A percentile compares a stretch with the other conserved stretches of the same genome.
Conservation (phyloP, 2,797 vertebrate genomes). For the Galaxias olidus region DNA sequence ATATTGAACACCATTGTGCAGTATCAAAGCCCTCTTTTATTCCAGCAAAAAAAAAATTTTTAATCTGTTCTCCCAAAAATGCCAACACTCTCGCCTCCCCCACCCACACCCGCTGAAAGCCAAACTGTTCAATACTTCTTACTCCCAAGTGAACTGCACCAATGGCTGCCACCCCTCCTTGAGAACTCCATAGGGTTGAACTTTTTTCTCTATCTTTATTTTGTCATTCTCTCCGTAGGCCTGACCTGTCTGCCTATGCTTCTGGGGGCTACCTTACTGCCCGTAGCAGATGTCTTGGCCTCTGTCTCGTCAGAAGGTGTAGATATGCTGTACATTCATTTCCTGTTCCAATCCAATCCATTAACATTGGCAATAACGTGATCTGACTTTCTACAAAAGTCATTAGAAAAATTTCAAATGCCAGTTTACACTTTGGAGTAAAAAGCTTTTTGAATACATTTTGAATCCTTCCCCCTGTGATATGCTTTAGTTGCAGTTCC, state of each 20-base stretch:
- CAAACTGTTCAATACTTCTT: constrained; percentile 61
- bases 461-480: constrained; percentile 62
- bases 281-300: constrained; percentile 59
- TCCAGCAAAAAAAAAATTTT: background rate
- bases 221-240: constrained; percentile 53
- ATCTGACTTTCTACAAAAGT: background rate
- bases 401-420: constrained; percentile 29
- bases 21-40: background rate
- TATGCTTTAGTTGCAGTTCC: constrained; percentile 45
- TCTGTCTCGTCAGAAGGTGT: constrained; percentile 51
- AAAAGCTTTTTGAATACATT: constrained; percentile 82
- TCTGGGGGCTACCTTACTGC: constrained; percentile 61
- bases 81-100: background rate
- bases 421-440: constrained; percentile 78
- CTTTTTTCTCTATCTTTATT: constrained; percentile 20
- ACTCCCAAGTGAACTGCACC: constrained; percentile 72
- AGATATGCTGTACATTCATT: constrained; percentile 29
- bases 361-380: constrained; percentile 7
- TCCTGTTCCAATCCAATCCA: constrained; percentile 28
- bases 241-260: constrained; percentile 61
- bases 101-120: constrained; percentile 12
- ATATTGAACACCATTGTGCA: too few relatives aligned
- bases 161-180: background rate
- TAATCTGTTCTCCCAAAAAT: background rate
- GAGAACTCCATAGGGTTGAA: constrained; percentile 2